A percentile compares a stretch with the other conserved stretches of the same genome.
Evolutionary conservation across 92 coral and sea anemone genomes (phyloP).

Genomic region (Zoanthus sociatus): DNA sequence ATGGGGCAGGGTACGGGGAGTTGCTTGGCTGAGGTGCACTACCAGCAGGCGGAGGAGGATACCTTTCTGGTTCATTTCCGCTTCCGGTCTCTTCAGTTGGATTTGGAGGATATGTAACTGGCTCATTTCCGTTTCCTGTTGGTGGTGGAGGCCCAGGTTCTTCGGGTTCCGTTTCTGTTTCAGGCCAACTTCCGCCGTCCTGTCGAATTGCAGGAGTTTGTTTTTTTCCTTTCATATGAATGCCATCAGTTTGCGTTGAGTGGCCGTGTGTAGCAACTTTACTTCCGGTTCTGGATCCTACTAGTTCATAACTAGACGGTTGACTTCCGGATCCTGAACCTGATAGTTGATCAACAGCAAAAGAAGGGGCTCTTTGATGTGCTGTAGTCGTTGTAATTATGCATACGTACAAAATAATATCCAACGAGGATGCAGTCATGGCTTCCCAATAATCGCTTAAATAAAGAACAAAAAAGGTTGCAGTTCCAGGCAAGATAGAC

Average conservation of each 20-base stretch:
- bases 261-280: not conserved
- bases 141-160: not conserved
- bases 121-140: constrained; percentile 20
- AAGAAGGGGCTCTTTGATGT: not conserved
- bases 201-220: not conserved
- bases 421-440: not conserved
- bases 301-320: not conserved
- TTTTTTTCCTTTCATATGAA: not conserved
- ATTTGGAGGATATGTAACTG: not conserved
- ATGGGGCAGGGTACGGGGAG: not conserved
- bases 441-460: not conserved
- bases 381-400: not conserved
- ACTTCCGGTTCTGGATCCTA: not conserved
- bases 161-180: constrained; percentile 4
- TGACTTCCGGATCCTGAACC: constrained; percentile 27
- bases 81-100: constrained; percentile 26
- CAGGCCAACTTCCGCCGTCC: constrained; percentile 31
- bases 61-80: constrained; percentile 5
- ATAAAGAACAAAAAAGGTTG: not conserved
- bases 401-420: not conserved
- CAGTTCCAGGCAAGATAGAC: too few species aligned
- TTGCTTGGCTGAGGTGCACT: not conserved
- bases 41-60: constrained; percentile 9
- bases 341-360: not conserved
- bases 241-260: not conserved